These are phyloP conservation scores for Clistopyga incitator DNA, from an alignment of 2,888 invertebrate species.

Conservation along the genomic window DNA sequence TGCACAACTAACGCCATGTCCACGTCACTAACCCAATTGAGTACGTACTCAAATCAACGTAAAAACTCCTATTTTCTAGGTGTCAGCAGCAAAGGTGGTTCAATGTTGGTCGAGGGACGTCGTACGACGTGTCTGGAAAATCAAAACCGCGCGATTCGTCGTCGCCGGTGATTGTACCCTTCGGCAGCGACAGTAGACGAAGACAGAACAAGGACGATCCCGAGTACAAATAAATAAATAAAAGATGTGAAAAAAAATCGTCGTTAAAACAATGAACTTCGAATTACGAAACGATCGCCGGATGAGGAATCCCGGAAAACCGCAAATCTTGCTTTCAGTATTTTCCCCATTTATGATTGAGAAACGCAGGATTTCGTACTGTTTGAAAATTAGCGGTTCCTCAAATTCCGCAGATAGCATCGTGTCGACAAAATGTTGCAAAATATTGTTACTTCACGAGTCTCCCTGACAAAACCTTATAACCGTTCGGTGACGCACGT, in stretches of 20 bases:
- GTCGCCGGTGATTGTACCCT: constrained; percentile 74
- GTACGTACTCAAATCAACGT: not conserved
- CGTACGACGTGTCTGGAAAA: constrained; percentile 72
- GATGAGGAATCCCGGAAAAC: not conserved
- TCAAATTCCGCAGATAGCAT: not conserved
- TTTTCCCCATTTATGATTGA: constrained; percentile 16
- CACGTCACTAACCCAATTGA: not conserved
- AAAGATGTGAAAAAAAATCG: not conserved
- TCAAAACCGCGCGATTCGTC: constrained; percentile 69
- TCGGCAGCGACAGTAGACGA: constrained; percentile 76
- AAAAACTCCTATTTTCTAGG: constrained; percentile 70
- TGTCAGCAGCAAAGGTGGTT: constrained; percentile 72
- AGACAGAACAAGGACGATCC: constrained; percentile 80
- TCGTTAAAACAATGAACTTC: not conserved
- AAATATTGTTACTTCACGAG: not conserved
- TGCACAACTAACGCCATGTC: not conserved
- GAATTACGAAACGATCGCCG: not conserved
- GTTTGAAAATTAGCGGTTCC: not conserved
- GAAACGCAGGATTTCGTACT: constrained; percentile 21
- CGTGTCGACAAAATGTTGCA: not conserved
- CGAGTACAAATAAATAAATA: constrained; percentile 69
- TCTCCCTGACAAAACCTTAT: not conserved
- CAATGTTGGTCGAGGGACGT: constrained; percentile 61
- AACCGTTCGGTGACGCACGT: not conserved
- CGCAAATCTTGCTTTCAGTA: constrained; percentile 15